These are phyloP conservation scores for Dryococelus australis DNA, from an alignment of 2,888 invertebrate genomes.

Conservation along the genomic window DNA sequence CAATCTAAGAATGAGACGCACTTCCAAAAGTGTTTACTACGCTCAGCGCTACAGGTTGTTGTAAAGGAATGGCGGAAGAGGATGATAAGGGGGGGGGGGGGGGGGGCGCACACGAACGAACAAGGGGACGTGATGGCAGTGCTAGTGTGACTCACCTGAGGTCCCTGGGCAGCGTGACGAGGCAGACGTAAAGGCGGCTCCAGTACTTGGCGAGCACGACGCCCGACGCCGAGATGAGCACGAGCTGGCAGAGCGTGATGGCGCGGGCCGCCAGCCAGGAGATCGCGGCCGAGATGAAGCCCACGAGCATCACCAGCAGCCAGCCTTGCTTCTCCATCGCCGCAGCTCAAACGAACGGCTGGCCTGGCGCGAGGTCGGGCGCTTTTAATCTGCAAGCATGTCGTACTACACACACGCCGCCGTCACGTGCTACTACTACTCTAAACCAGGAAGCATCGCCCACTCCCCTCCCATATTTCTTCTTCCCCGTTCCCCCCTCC, in stretches of 20 bases:
- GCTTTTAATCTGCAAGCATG: too few relatives aligned
- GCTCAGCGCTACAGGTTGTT: too few relatives aligned
- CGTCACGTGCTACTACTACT: background rate
- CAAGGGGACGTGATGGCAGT: too few relatives aligned
- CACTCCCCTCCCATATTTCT: background rate
- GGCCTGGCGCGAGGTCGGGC: too few relatives aligned
- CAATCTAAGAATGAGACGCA: too few relatives aligned
- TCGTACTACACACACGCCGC: background rate
- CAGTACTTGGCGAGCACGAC: slow-evolving; percentile 66
- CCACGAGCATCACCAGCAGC: background rate
- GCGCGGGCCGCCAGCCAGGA: background rate
- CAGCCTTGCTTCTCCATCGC: background rate
- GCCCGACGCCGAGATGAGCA: slow-evolving; percentile 54
- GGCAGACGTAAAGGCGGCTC: slow-evolving; percentile 67
- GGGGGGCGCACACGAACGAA: too few relatives aligned
- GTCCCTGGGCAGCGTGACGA: slow-evolving; percentile 72
- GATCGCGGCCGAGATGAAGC: background rate
- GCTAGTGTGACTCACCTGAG: slow-evolving; percentile 69
- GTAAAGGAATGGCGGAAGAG: too few relatives aligned
- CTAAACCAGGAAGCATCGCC: background rate
- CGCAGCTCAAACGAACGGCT: too few relatives aligned
- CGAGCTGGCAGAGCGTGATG: background rate
- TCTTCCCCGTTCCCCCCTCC: too few relatives aligned
- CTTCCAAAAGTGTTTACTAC: too few relatives aligned
- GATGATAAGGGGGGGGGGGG: too few relatives aligned